Base-by-base conservation (phyloP, 2,888 invertebrate species). In the Spodoptera littoralis region DNA sequence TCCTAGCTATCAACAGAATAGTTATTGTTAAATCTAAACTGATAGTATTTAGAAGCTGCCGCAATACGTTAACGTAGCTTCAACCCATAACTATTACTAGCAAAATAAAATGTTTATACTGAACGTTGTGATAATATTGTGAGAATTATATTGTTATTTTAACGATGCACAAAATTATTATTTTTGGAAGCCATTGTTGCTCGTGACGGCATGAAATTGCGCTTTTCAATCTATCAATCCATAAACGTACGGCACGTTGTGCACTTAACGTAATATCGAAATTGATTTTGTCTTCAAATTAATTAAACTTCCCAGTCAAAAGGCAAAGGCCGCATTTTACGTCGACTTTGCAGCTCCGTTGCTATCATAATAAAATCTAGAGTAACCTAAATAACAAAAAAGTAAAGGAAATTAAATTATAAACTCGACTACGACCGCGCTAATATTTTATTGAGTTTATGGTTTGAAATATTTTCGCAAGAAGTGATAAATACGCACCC, bases 401-500 rank as follows among this genome's bases (percentile, higher is more conserved):
- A 74, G 53, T 56, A 59, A 73, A 58, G 44, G 41, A 47, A 53
- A 63, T 69, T 49, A 63, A 48, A 53, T 59, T 44, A 53, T 24
- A n/a, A 44, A 63, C 46, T 42, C 30, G 41, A 58, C 66, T 66
- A 55, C 11, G 18, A 24, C 36, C 47, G 46, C 58, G 44, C 41
- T n/a, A 57, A 70, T 41, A 47, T 60, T 74, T 71, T 64, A 70
- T 74, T 59, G 50, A 56, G 56, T 36, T 36, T 36, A 36, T 36
- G 61, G 49, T 41, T 62, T 71, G 42, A 49, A 69, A 65, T 77
- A 61, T 60, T 58, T 64, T 66, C 18, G 50, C 56, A 50, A 42
- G 59, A 58, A 68, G 67, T 68, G 60, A 69, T 65, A 76, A 65
- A 77, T 70, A 65, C 61, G 43, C 61, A 52, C 48, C 55, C 57